A percentile compares a stretch with the other conserved stretches of the same genome.
Conservation (phyloP, 1,140 invertebrate species). For the Centruroides vittatus region DNA sequence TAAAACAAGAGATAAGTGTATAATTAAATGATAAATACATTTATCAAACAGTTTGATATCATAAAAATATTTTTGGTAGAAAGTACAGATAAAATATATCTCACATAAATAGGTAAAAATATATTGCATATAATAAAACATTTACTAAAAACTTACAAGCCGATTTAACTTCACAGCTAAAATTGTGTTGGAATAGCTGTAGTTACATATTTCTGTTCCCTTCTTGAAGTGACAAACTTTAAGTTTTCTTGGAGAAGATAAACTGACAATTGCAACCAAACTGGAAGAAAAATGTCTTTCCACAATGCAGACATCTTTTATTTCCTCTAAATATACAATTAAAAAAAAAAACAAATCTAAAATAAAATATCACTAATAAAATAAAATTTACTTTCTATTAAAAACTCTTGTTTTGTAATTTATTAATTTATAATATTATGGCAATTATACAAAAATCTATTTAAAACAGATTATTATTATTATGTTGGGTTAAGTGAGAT, state of each 20-base stretch:
- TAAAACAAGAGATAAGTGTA: no score
- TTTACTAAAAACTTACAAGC: conserved; percentile 47
- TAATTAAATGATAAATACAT: no score
- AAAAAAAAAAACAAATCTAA: neutral
- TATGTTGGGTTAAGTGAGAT: no score
- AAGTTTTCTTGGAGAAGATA: conserved; percentile 78
- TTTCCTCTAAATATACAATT: conserved; percentile 34
- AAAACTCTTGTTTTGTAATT: no score
- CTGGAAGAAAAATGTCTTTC: conserved; percentile 94
- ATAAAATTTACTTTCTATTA: neutral
- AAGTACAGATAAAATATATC: no score
- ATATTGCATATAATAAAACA: no score
- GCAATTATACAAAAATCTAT: no score
- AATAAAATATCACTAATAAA: neutral
- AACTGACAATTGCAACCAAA: conserved; percentile 84
- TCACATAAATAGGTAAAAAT: no score
- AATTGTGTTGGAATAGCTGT: conserved; percentile 95
- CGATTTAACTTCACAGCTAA: conserved; percentile 91
- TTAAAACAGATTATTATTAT: no score
- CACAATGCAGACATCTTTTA: conserved; percentile 82
- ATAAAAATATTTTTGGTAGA: no score
- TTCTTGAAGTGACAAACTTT: conserved; percentile 97
- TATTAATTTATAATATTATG: no score
- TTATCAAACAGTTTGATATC: no score
- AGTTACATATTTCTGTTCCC: conserved; percentile 96